Percentiles rank a stretch among this genome's conserved stretches.
Conservation (phyloP, 1,140 invertebrate species). For the Orchestia grillus region DNA sequence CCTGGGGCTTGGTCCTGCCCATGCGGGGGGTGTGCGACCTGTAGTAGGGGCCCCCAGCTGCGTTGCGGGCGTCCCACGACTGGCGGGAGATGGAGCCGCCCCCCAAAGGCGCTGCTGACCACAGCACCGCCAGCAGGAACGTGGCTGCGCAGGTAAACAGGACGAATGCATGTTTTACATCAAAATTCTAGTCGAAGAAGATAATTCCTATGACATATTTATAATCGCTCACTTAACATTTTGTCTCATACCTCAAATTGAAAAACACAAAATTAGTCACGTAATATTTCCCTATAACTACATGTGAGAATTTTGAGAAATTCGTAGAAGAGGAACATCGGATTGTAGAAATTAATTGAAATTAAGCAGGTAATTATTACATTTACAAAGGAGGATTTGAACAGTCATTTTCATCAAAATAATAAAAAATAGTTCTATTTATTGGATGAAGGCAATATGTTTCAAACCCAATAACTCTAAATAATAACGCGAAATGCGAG, state of each 20-base stretch:
- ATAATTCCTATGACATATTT: no score
- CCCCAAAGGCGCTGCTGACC: neutral
- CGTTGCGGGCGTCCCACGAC: neutral
- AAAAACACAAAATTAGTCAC: no score
- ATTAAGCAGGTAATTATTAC: no score
- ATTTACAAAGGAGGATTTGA: neutral
- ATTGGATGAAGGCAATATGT: neutral
- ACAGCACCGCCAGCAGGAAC: neutral
- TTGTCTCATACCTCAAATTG: no score
- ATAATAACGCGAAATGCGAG: neutral
- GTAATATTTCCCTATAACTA: no score
- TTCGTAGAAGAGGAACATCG: no score
- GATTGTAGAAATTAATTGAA: no score
- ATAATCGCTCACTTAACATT: no score
- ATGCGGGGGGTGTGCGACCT: neutral
- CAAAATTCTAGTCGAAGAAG: no score
- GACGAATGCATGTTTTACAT: neutral
- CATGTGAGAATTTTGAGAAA: no score
- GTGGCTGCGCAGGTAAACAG: neutral
- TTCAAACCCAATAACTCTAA: neutral
- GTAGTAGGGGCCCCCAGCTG: neutral
- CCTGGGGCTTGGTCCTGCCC: neutral
- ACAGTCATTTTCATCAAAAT: neutral
- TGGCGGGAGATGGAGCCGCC: neutral
- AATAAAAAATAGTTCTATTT: neutral